Percentiles rank a stretch among this genome's conserved stretches.
Conservation (phyloP, 2,113 vertebrate species). For the Micromys minutus region DNA sequence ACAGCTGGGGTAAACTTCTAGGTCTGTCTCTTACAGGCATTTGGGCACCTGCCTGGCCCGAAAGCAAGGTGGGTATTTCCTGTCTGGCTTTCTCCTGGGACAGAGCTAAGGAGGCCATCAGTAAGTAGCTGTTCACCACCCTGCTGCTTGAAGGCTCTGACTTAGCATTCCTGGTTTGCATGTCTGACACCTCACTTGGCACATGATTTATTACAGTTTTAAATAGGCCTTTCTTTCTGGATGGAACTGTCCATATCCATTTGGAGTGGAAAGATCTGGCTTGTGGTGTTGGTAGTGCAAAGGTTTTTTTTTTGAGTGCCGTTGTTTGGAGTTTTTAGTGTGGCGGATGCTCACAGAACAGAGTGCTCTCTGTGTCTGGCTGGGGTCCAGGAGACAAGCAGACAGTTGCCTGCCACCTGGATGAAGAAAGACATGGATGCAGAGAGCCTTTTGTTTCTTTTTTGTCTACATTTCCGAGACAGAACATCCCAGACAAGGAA, state of each 20-base stretch:
- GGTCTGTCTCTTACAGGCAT: background rate
- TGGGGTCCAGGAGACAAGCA: background rate
- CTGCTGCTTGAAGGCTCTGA: background rate
- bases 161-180: background rate
- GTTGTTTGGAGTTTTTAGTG: background rate
- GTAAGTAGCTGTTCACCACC: background rate
- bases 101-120: background rate
- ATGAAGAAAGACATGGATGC: background rate
- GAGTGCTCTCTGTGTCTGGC: background rate
- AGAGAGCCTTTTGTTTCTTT: background rate
- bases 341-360: background rate
- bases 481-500: background rate
- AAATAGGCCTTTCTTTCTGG: conserved; percentile 42
- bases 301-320: background rate
- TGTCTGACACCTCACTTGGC: conserved; percentile 67
- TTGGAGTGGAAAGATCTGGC: background rate
- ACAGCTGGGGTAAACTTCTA: background rate
- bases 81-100: background rate
- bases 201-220: conserved; percentile 58
- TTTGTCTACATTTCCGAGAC: background rate
- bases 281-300: background rate
- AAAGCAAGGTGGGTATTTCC: background rate
- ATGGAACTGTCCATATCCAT: conserved; percentile 40
- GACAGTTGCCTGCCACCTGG: background rate
- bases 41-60: background rate